phyloP scores from a whole-genome alignment of 2,888 invertebrate species.

The Tinea pellionella region DNA sequence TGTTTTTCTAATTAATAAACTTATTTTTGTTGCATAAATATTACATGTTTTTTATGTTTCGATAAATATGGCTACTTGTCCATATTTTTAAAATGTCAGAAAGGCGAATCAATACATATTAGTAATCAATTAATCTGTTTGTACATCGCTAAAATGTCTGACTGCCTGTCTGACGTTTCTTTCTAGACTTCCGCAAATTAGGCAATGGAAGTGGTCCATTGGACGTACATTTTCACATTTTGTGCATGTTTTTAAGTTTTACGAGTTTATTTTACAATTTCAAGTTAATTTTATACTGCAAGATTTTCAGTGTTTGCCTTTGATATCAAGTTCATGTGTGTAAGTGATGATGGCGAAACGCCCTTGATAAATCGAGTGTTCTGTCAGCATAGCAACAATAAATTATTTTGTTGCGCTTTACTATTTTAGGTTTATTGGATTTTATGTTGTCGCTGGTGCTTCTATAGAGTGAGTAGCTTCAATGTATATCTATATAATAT shows the following conservation, averaged over 20 bases:
- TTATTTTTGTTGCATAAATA: neutral
- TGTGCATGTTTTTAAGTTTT: constrained; percentile 6
- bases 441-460: constrained; percentile 35
- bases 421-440: constrained; percentile 36
- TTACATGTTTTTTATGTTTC: neutral
- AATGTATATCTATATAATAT: neutral
- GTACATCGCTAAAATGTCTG: neutral
- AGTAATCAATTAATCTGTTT: neutral
- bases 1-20: neutral
- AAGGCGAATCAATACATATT: neutral
- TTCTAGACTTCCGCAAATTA: neutral
- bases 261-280: constrained; percentile 1
- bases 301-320: neutral
- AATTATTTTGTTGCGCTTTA: constrained; percentile 40
- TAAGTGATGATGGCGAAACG: constrained; percentile 24
- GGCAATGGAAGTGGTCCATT: neutral
- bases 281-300: neutral
- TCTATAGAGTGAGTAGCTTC: constrained; percentile 42
- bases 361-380: constrained; percentile 58
- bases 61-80: too few species aligned
- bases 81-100: too few species aligned
- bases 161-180: neutral
- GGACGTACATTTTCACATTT: neutral
- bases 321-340: neutral
- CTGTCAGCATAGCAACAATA: constrained; percentile 66